Evolutionary conservation across 2,113 vertebrate species (phyloP).

Genomic region (Dendropsophus ebraccatus): DNA sequence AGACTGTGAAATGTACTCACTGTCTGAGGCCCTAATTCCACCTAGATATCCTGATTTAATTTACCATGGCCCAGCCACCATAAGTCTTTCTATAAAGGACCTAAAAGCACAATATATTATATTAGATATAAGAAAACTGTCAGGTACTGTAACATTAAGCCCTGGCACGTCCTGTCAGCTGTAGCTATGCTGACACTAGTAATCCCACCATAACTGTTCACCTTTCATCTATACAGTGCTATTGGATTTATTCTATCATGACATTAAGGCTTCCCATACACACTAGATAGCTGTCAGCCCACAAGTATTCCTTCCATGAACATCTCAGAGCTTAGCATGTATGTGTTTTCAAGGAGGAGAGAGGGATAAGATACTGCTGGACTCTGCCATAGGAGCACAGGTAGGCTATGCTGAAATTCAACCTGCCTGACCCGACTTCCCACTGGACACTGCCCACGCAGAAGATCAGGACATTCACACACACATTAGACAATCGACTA

Average conservation of each 20-base stretch:
- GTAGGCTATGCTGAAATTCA: background rate
- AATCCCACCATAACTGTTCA: background rate
- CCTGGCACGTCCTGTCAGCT: background rate
- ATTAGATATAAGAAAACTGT: constrained; percentile 10
- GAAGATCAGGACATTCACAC: background rate
- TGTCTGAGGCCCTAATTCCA: constrained; percentile 25
- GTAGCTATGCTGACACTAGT: background rate
- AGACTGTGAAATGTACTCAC: constrained; percentile 25
- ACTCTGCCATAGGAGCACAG: background rate
- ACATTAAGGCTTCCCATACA: background rate
- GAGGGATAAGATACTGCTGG: background rate
- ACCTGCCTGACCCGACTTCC: background rate
- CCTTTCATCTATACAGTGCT: background rate
- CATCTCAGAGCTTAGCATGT: background rate
- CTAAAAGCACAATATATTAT: constrained; percentile 12
- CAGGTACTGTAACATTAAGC: background rate
- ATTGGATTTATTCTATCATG: background rate
- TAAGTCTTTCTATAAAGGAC: constrained; percentile 18
- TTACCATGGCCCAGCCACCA: background rate
- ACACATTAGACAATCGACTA: background rate
- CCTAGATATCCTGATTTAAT: constrained; percentile 28
- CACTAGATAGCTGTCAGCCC: background rate
- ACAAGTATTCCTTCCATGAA: background rate
- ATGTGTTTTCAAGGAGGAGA: background rate
- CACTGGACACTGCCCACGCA: no score